A percentile compares a stretch with the other conserved stretches of the same genome.
Conservation (phyloP, 2,797 vertebrate genomes). For the Leptodactylus fallax region DNA sequence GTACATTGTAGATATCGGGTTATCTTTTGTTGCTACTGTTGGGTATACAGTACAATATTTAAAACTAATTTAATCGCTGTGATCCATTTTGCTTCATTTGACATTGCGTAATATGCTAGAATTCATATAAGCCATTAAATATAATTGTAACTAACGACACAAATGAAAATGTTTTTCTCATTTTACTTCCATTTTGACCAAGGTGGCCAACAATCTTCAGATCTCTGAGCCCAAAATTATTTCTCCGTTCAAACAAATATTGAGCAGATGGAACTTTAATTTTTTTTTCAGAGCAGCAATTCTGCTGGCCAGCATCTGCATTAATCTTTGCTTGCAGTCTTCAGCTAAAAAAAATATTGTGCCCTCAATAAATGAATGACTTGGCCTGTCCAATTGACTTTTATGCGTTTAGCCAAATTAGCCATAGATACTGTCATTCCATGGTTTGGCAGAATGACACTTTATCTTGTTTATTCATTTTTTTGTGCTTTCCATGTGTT, state of each 20-base stretch:
- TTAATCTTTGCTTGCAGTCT: background rate
- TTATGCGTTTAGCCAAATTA: background rate
- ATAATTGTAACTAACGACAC: background rate
- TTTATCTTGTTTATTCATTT: background rate
- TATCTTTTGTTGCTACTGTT: no score
- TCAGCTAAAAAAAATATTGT: conserved; percentile 16
- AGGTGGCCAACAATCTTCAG: background rate
- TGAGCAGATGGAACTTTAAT: conserved; percentile 22
- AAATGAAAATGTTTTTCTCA: background rate
- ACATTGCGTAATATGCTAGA: no score
- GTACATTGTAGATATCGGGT: no score
- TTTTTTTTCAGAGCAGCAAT: background rate
- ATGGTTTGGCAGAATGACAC: background rate
- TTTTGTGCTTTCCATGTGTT: background rate
- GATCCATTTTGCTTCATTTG: no score
- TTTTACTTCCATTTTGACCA: background rate
- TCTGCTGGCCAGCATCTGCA: background rate
- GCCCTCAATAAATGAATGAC: background rate
- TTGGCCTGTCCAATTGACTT: background rate
- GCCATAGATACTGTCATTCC: background rate
- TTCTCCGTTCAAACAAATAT: background rate
- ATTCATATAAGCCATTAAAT: background rate
- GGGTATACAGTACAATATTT: no score
- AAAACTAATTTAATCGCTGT: no score
- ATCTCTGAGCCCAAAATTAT: background rate